Percentiles rank a stretch among this genome's conserved stretches.
Conservation (phyloP, 2,113 vertebrate species). For the Anolis carolinensis region DNA sequence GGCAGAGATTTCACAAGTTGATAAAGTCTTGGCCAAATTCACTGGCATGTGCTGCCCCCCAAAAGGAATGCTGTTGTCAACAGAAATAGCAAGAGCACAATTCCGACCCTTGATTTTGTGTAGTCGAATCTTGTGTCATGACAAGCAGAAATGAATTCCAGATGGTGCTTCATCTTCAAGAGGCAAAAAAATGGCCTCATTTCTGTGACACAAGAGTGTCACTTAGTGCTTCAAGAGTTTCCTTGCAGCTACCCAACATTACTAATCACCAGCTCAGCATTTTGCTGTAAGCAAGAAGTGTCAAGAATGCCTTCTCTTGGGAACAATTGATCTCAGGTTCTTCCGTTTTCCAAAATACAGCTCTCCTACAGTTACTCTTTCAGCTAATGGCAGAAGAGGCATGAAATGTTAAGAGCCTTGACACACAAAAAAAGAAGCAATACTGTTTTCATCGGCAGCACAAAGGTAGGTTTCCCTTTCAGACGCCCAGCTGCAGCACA, state of each 20-base stretch:
- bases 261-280: neutral
- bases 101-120: neutral
- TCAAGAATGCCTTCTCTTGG: neutral
- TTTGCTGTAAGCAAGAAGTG: neutral
- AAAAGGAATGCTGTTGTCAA: neutral
- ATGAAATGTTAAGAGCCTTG: neutral
- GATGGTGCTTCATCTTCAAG: constrained; percentile 24
- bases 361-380: neutral
- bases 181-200: neutral
- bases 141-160: constrained; percentile 4
- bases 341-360: neutral
- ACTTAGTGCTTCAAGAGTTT: neutral
- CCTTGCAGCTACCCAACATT: neutral
- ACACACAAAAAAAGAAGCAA: constrained; percentile 25
- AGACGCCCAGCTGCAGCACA: neutral
- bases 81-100: neutral
- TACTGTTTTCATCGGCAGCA: accelerated
- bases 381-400: neutral
- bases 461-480: neutral
- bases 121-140: neutral
- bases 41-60: neutral
- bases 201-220: neutral
- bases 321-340: neutral
- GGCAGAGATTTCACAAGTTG: neutral
- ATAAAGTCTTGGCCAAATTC: neutral